Percentiles rank a stretch among this genome's conserved stretches.
These are phyloP conservation scores for Polyploca ridens DNA, from an alignment of 2,888 invertebrate genomes.

Conservation along the genomic window DNA sequence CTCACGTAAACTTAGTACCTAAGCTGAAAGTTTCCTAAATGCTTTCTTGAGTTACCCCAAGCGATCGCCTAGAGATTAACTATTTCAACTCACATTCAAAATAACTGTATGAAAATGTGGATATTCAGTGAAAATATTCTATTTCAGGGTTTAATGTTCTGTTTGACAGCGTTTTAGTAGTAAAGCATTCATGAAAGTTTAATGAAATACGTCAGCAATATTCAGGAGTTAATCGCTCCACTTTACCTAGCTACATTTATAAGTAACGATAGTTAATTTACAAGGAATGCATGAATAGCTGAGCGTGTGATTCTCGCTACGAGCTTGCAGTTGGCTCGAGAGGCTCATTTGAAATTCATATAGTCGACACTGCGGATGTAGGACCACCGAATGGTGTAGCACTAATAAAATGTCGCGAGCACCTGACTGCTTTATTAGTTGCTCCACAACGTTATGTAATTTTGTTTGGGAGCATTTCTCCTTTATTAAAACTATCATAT, in stretches of 20 bases:
- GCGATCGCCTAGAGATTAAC: background rate
- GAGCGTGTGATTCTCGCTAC: conserved; percentile 51
- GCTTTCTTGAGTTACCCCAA: background rate
- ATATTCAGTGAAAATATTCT: background rate
- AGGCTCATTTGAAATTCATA: conserved; percentile 69
- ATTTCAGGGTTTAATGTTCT: background rate
- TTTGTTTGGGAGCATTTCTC: background rate
- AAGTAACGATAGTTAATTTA: conserved; percentile 55
- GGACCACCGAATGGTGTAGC: conserved; percentile 24
- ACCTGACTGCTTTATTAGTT: conserved; percentile 6
- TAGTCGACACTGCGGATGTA: conserved; percentile 38
- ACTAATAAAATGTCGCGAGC: conserved; percentile 17
- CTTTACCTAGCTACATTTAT: conserved; percentile 27
- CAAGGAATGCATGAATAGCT: conserved; percentile 62
- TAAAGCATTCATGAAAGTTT: conserved; percentile 23
- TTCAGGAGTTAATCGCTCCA: conserved; percentile 35
- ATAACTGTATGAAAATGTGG: background rate
- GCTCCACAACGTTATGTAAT: background rate
- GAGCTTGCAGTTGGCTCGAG: conserved; percentile 56
- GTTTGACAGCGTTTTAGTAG: background rate
- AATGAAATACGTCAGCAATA: conserved; percentile 24
- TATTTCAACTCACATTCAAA: background rate
- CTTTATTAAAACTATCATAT: background rate
- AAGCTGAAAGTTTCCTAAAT: background rate
- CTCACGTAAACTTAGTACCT: background rate